These are phyloP conservation scores for Leptocoma aspasia DNA, from an alignment of 2,113 vertebrate genomes.

Conservation along the genomic window DNA sequence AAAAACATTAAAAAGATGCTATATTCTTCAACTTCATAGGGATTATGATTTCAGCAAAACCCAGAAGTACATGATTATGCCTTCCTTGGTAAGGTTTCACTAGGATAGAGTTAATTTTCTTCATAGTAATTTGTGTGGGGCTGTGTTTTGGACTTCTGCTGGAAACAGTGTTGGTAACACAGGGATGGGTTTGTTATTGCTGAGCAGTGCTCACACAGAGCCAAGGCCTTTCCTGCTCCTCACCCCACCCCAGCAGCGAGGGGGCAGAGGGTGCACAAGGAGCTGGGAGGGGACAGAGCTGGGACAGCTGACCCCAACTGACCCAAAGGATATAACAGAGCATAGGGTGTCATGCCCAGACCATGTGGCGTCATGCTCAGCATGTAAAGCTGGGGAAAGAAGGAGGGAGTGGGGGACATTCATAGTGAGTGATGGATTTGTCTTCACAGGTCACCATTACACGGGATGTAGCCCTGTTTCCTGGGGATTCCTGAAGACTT, in stretches of 20 bases:
- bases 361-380: neutral
- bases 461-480: rapidly evolving
- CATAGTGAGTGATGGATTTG: rapidly evolving
- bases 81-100: neutral
- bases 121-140: rapidly evolving
- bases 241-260: rapidly evolving
- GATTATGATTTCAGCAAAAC: neutral
- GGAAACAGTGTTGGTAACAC: neutral
- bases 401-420: rapidly evolving
- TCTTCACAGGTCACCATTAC: neutral
- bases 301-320: rapidly evolving
- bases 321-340: neutral
- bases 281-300: neutral
- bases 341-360: neutral
- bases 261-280: no score
- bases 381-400: neutral
- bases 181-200: rapidly evolving
- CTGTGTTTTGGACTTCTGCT: neutral
- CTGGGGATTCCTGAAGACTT: neutral
- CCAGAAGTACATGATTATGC: neutral
- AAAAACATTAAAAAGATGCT: neutral
- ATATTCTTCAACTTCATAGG: neutral
- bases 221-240: neutral
- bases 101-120: neutral
- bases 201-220: neutral